phyloP scores from a whole-genome alignment of 2,888 invertebrate species.

The Harmothoe impar region DNA sequence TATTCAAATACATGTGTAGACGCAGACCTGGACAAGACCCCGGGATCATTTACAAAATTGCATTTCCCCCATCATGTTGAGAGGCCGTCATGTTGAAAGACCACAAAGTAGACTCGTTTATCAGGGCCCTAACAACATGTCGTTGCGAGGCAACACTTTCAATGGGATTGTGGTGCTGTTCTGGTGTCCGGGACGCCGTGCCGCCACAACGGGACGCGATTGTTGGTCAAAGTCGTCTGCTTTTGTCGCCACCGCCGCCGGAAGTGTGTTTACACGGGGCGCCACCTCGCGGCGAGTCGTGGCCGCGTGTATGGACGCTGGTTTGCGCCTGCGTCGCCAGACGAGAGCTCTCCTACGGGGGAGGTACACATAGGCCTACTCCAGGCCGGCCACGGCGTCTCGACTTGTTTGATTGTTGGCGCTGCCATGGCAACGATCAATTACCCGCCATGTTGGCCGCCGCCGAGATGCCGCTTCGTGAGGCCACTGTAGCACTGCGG shows the following conservation, averaged over 20 bases:
- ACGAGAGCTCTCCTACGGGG: conserved; percentile 18
- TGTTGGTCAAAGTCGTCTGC: conserved; percentile 41
- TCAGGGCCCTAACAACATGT: neutral
- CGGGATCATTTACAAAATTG: no score
- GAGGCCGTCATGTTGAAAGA: no score
- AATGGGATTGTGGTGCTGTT: neutral
- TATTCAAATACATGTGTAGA: no score
- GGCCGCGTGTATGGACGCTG: neutral
- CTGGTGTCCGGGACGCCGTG: neutral
- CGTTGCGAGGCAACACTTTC: conserved; percentile 9
- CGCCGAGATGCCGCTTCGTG: neutral
- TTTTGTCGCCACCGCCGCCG: conserved; percentile 7
- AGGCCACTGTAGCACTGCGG: conserved; percentile 1
- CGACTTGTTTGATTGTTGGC: conserved; percentile 54
- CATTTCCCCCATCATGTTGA: no score
- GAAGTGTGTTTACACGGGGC: conserved; percentile 53
- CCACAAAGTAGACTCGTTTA: no score
- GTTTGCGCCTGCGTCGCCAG: conserved; percentile 14
- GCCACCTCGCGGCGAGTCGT: conserved; percentile 32
- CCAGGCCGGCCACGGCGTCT: neutral
- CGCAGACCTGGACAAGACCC: no score
- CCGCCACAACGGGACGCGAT: neutral
- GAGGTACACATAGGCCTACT: conserved; percentile 54
- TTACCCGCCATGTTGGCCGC: conserved; percentile 32
- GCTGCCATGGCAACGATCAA: conserved; percentile 56